A percentile compares a stretch with the other conserved stretches of the same genome.
Conservation (phyloP, 2,797 vertebrate species). For the Phaenicophaeus curvirostris region DNA sequence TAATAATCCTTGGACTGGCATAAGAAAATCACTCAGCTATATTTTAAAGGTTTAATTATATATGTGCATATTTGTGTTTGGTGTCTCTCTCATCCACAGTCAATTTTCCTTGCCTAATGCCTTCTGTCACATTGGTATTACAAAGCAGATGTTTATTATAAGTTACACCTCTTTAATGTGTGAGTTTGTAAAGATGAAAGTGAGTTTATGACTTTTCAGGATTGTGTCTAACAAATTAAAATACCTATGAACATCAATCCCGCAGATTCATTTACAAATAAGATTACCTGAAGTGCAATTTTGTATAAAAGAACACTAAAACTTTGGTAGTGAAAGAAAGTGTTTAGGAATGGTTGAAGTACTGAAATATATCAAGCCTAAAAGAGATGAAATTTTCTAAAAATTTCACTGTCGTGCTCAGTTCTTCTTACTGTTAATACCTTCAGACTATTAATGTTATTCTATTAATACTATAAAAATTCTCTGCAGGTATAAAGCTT, state of each 20-base stretch:
- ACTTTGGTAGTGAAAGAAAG: constrained; percentile 8
- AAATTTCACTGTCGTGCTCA: constrained; percentile 3
- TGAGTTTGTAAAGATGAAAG: constrained; percentile 52
- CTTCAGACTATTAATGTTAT: not conserved
- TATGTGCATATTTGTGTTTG: constrained; percentile 55
- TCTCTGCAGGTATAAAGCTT: not conserved
- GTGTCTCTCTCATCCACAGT: constrained; percentile 17
- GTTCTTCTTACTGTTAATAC: constrained; percentile 12
- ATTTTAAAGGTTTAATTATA: constrained; percentile 73
- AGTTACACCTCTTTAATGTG: constrained; percentile 65
- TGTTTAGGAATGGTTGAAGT: not conserved
- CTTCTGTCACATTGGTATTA: constrained; percentile 63
- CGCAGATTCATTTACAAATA: constrained; percentile 69
- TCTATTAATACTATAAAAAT: not conserved
- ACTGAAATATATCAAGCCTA: constrained; percentile 7
- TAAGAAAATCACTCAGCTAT: constrained; percentile 64
- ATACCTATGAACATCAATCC: constrained; percentile 51
- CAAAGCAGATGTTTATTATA: constrained; percentile 77
- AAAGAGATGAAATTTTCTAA: constrained; percentile 27
- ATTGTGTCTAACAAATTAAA: constrained; percentile 64
- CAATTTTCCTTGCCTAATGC: constrained; percentile 68
- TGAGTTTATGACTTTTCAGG: constrained; percentile 68
- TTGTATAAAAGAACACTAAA: constrained; percentile 37
- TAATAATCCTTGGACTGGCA: constrained; percentile 68
- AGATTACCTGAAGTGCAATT: constrained; percentile 43